Evolutionary conservation across 2,113 vertebrate genomes (phyloP), one percentile per base, ranked within the genome.

Genomic region (Hyperopisus bebe): DNA sequence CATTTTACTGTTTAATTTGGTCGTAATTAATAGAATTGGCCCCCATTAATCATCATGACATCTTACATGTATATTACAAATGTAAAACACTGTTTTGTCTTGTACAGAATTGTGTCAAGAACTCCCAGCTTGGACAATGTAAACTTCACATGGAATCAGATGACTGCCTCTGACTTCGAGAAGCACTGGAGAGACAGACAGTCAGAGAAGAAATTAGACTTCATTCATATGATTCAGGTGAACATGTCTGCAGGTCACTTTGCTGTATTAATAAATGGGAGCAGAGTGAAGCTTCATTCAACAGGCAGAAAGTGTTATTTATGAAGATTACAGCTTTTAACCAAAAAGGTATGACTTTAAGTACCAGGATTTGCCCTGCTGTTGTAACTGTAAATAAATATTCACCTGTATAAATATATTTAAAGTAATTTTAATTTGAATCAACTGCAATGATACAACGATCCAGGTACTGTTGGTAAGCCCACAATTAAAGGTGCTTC

Each of bases 161-260:
- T 98, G 96, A 98, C 97, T 3, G 94, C 97, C 19, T 70, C 94
- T 88, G 97, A 98, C 94, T 99, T 97, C 92, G 95, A 98, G 95
- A 94, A 94, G 80, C 94, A 96, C 90, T 95, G 96, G 93, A 96
- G 92, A 35, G 92, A 89, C 89, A 95, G 95, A 88, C 96, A 96
- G 89, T 93, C 93, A 42, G 89, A 92, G 83, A 95, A 96, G 94
- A 98, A 97, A 91, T 97, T 96, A 92, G 97, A 98, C 93, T 98
- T 99, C 91, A 97, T 99, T 95, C 97, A 99, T 94, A 97, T 99
- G 97, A 96, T 99, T 93, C 97, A 99, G 98, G 98, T 93, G 27
- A 86, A 44, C 53, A 92, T 90, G 83, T 50, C 80, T 35, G 13
- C 84, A n/a, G 13, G 47, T 44, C 17, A 89, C 89, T 90, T 39